Evolutionary conservation across 2,113 vertebrate species (phyloP).

Genomic region (Geococcyx californianus): DNA sequence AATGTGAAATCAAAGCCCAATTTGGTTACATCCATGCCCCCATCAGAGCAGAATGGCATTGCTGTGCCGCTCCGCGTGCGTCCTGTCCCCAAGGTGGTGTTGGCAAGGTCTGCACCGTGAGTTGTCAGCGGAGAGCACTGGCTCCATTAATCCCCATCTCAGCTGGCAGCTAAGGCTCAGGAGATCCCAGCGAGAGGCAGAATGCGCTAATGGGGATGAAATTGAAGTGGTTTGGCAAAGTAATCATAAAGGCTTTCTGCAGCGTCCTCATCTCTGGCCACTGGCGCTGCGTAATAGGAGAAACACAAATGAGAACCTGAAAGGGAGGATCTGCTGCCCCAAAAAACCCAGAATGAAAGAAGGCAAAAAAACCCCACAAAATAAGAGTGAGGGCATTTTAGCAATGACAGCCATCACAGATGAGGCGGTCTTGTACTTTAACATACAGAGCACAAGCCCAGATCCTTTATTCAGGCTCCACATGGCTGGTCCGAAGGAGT

Average conservation of each 20-base stretch:
- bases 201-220: neutral
- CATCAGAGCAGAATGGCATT: rapidly evolving
- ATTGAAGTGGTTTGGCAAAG: neutral
- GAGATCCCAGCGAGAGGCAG: neutral
- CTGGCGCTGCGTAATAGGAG: neutral
- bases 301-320: neutral
- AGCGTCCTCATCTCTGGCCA: neutral
- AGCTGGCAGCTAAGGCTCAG: neutral
- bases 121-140: neutral
- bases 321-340: neutral
- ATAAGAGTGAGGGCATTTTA: neutral
- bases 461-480: neutral
- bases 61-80: neutral
- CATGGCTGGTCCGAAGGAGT: neutral
- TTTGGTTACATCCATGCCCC: neutral
- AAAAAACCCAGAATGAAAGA: neutral
- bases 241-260: rapidly evolving
- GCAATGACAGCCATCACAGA: neutral
- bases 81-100: neutral
- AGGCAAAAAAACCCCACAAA: rapidly evolving
- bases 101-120: neutral
- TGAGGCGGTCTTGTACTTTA: neutral
- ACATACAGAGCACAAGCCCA: neutral
- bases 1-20: neutral
- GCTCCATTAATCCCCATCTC: neutral